Evolutionary conservation across 2,888 invertebrate species (phyloP).

Genomic region (Cephonodes hylas): DNA sequence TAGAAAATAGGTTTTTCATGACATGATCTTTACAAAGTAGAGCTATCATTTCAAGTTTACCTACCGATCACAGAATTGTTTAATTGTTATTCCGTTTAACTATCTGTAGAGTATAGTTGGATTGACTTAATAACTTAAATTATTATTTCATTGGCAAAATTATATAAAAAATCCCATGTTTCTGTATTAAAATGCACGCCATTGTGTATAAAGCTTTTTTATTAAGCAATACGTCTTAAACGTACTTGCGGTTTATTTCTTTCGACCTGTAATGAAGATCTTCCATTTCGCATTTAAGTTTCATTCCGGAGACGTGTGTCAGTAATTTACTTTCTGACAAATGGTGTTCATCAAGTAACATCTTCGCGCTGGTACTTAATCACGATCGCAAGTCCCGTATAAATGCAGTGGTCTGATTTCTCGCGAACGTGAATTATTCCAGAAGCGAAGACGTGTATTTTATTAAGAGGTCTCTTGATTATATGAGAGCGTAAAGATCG

Average conservation of each 20-base stretch:
- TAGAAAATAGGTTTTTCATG: too few relatives aligned
- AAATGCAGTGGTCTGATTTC: constrained; percentile 25
- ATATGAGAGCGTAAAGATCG: constrained; percentile 12
- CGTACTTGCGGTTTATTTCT: background rate
- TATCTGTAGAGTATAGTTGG: too few relatives aligned
- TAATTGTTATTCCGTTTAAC: too few relatives aligned
- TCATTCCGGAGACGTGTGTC: background rate
- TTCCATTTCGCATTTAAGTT: background rate
- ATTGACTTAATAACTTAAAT: too few relatives aligned
- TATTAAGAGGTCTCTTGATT: constrained; percentile 24
- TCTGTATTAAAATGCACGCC: too few relatives aligned
- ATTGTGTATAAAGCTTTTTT: background rate
- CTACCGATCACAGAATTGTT: too few relatives aligned
- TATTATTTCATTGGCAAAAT: too few relatives aligned
- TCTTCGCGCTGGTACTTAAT: constrained; percentile 16
- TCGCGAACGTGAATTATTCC: constrained; percentile 21
- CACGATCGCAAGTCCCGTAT: constrained; percentile 13
- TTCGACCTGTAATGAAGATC: background rate
- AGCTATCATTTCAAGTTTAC: too few relatives aligned
- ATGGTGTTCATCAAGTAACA: constrained; percentile 16
- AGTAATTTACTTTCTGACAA: constrained; percentile 14
- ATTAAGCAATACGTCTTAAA: background rate
- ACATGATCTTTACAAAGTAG: too few relatives aligned
- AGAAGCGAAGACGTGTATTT: constrained; percentile 18
- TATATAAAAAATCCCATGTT: too few relatives aligned